These are phyloP conservation scores for Illadopsis cleaveri DNA, from an alignment of 2,113 vertebrate species.

Conservation along the genomic window DNA sequence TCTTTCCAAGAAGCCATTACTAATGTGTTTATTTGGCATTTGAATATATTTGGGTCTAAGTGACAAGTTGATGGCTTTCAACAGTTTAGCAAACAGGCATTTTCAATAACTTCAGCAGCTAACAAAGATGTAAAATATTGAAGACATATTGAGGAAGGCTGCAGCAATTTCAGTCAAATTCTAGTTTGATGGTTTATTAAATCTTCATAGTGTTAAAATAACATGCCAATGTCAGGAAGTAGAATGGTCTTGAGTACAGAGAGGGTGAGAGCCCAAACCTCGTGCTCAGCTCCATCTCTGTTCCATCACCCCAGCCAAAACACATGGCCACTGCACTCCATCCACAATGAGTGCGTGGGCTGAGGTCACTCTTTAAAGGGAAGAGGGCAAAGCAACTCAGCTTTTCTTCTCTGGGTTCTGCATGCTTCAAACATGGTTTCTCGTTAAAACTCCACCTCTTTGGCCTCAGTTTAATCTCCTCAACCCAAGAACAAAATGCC, in stretches of 20 bases:
- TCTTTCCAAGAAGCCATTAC: neutral
- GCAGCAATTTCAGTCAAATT: neutral
- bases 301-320: neutral
- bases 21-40: neutral
- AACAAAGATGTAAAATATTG: neutral
- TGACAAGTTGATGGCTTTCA: neutral
- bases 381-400: neutral
- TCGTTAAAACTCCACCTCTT: neutral
- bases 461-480: neutral
- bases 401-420: neutral
- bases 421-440: neutral
- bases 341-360: accelerated
- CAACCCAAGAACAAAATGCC: neutral
- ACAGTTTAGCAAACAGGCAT: neutral
- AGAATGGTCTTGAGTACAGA: neutral
- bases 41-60: neutral
- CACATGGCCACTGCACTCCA: accelerated
- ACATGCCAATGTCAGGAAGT: neutral
- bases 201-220: neutral
- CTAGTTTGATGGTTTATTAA: neutral
- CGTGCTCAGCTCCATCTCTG: neutral
- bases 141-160: neutral
- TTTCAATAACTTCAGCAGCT: neutral
- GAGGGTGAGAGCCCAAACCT: neutral
- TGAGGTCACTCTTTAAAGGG: neutral